A percentile compares a stretch with the other conserved stretches of the same genome.
Evolutionary conservation across 92 coral and sea anemone species (phyloP).

Genomic region (Pocillopora grandis): DNA sequence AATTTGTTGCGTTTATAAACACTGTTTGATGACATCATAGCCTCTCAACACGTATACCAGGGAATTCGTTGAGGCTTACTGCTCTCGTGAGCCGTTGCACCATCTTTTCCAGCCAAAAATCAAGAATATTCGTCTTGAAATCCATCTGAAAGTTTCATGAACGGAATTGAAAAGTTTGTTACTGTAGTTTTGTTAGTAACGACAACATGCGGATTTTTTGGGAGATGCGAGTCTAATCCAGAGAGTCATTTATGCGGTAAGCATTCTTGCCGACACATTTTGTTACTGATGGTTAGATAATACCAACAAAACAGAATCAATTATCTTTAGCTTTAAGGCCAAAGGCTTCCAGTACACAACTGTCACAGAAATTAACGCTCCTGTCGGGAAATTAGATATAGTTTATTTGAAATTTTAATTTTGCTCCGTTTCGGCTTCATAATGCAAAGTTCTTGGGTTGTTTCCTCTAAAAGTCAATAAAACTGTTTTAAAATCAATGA

Average conservation of each 20-base stretch:
- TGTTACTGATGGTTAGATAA: background rate
- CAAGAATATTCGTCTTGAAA: background rate
- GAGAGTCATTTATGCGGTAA: constrained; percentile 5
- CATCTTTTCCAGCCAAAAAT: too few relatives aligned
- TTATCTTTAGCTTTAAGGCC: too few relatives aligned
- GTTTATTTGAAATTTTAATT: too few relatives aligned
- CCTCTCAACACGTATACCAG: background rate
- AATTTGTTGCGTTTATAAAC: background rate
- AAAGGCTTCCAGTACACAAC: too few relatives aligned
- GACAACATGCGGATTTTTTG: background rate
- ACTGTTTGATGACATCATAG: background rate
- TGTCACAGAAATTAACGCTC: too few relatives aligned
- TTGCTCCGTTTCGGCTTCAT: too few relatives aligned
- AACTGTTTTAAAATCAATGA: too few relatives aligned
- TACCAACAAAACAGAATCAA: too few relatives aligned
- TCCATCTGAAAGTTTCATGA: background rate
- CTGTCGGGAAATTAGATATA: too few relatives aligned
- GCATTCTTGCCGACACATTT: background rate
- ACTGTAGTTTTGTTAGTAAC: background rate
- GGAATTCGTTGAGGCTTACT: background rate
- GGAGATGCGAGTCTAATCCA: constrained; percentile 22
- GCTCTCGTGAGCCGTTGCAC: background rate
- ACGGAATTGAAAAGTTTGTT: constrained; percentile 24
- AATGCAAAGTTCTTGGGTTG: too few relatives aligned
- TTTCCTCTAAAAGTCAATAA: too few relatives aligned